A percentile compares a stretch with the other conserved stretches of the same genome.
Evolutionary conservation across 2,888 invertebrate genomes (phyloP).

Genomic region (Caenorhabditis sp.): DNA sequence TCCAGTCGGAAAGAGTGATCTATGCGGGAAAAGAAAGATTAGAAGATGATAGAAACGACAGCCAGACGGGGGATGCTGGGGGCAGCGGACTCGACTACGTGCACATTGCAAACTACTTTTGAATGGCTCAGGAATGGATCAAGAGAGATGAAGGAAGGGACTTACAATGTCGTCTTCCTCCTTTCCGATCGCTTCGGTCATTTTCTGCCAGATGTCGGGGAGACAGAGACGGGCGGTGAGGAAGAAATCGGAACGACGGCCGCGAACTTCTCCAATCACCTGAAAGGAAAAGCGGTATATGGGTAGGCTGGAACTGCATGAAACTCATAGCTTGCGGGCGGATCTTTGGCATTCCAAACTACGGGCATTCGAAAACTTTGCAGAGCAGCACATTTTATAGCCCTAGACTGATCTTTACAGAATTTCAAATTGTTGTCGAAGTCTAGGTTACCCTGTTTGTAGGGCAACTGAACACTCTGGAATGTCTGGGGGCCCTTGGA

Average conservation of each 20-base stretch:
- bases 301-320: too few species aligned
- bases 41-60: slow-evolving; percentile 20
- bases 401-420: neutral
- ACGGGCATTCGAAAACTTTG: too few species aligned
- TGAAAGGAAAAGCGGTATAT: neutral
- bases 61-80: neutral
- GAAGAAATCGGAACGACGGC: slow-evolving; percentile 57
- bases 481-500: too few species aligned
- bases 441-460: too few species aligned
- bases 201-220: slow-evolving; percentile 65
- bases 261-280: slow-evolving; percentile 66
- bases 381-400: too few species aligned
- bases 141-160: neutral
- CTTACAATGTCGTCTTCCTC: slow-evolving; percentile 62
- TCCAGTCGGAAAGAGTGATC: slow-evolving; percentile 67
- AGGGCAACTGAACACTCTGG: too few species aligned
- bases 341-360: too few species aligned
- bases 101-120: slow-evolving; percentile 31
- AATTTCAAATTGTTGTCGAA: neutral
- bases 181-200: slow-evolving; percentile 65
- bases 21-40: slow-evolving; percentile 32
- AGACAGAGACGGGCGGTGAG: slow-evolving; percentile 62
- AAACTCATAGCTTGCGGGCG: too few species aligned
- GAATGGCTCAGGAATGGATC: slow-evolving; percentile 1
- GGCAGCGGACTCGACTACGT: slow-evolving; percentile 28